Evolutionary conservation across 2,888 invertebrate species (phyloP).

Genomic region (Micoletzkya japonica): DNA sequence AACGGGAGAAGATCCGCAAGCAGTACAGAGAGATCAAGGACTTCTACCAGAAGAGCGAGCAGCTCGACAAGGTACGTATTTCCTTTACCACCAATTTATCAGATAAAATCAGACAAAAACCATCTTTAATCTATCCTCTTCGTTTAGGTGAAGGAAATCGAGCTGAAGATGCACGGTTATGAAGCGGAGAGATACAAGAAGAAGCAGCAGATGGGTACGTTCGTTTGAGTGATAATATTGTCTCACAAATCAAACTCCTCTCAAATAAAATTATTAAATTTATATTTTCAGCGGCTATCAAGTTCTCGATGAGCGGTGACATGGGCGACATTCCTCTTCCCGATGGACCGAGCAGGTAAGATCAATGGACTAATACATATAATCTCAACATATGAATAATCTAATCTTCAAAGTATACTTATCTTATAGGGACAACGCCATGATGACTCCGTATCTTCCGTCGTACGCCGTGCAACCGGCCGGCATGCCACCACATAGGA

Average conservation of each 20-base stretch:
- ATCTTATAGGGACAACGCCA: conserved; percentile 33
- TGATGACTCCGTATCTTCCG: conserved; percentile 39
- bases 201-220: conserved; percentile 46
- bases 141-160: conserved; percentile 36
- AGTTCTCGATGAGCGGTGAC: conserved; percentile 45
- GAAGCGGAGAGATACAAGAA: conserved; percentile 40
- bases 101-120: conserved; percentile 31
- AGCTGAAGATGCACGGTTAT: conserved; percentile 40
- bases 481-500: conserved; percentile 22
- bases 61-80: conserved; percentile 26
- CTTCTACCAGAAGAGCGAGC: conserved; percentile 37
- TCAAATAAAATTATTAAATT: background rate
- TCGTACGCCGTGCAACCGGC: conserved; percentile 33
- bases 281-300: conserved; percentile 42
- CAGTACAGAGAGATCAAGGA: conserved; percentile 38
- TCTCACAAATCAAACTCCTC: background rate
- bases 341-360: conserved; percentile 28
- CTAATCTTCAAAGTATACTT: too few relatives aligned
- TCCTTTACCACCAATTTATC: background rate
- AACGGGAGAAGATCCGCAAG: conserved; percentile 42
- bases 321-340: conserved; percentile 52
- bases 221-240: background rate
- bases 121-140: background rate
- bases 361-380: background rate
- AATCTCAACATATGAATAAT: background rate